Conservation (phyloP, 2,113 vertebrate species). For the Oriolus oriolus region DNA sequence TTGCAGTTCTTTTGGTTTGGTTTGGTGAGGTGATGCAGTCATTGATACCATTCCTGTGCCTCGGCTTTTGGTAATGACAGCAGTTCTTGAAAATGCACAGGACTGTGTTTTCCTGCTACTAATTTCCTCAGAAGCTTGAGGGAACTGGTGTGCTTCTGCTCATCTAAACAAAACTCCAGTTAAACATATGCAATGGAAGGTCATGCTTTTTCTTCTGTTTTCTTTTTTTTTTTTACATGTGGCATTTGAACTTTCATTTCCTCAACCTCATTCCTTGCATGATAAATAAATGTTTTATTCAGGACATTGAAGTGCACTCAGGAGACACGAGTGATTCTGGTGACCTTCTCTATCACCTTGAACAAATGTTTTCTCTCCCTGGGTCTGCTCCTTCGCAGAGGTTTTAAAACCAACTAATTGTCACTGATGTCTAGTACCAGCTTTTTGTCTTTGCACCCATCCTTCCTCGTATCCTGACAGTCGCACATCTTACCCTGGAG, state of each 20-base stretch:
- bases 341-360: conserved; percentile 3
- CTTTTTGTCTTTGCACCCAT: background rate
- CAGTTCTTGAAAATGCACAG: background rate
- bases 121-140: background rate
- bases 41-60: background rate
- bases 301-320: background rate
- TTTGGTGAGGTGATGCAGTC: background rate
- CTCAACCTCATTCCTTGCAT: background rate
- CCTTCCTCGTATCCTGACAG: background rate
- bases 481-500: background rate
- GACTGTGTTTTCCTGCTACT: background rate
- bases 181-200: background rate
- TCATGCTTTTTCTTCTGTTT: background rate
- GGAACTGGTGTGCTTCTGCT: background rate
- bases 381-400: background rate
- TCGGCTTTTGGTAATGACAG: background rate
- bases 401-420: background rate
- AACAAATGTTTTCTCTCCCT: conserved; percentile 3
- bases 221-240: background rate
- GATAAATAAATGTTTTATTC: conserved; percentile 20
- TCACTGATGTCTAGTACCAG: background rate
- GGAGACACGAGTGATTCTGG: background rate
- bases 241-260: background rate
- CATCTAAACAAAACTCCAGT: background rate
- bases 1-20: background rate